phyloP scores from a whole-genome alignment of 2,113 vertebrate genomes.

The Athene noctua region DNA sequence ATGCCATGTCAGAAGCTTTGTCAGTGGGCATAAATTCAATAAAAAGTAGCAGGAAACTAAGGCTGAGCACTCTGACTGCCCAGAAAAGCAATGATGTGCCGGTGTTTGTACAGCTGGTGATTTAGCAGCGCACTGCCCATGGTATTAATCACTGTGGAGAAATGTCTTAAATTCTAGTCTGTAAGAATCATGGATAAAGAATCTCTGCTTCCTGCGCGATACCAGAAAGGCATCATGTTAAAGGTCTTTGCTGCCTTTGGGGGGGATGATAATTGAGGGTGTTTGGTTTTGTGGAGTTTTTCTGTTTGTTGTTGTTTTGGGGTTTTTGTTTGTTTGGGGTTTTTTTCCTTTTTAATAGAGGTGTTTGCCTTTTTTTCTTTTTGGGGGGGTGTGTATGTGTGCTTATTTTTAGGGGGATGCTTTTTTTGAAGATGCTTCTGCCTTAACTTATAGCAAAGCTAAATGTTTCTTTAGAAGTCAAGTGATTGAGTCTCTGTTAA shows the following conservation, averaged over 20 bases:
- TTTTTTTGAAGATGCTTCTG: not conserved
- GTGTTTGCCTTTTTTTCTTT: fast-evolving
- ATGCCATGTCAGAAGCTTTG: not conserved
- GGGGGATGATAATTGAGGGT: not conserved
- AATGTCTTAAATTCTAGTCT: not conserved
- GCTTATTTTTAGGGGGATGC: not conserved
- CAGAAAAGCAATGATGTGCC: not conserved
- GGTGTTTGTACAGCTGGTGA: not conserved
- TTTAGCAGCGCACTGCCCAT: fast-evolving
- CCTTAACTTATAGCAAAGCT: not conserved
- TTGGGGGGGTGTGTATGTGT: not conserved
- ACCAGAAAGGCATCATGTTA: not conserved
- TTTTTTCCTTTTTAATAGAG: not conserved
- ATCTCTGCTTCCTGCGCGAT: not conserved
- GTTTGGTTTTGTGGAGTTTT: not conserved
- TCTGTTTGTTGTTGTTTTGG: too few species aligned
- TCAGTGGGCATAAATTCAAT: not conserved
- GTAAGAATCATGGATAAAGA: not conserved
- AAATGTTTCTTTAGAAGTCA: not conserved
- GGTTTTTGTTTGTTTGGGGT: not conserved
- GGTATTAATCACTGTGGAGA: not conserved
- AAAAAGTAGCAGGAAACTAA: not conserved
- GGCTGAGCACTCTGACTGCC: not conserved
- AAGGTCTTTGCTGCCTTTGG: fast-evolving
- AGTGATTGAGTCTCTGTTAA: not conserved